These are phyloP conservation scores for Pandemis cinnamomeana DNA, from an alignment of 2,888 invertebrate species.

Conservation along the genomic window DNA sequence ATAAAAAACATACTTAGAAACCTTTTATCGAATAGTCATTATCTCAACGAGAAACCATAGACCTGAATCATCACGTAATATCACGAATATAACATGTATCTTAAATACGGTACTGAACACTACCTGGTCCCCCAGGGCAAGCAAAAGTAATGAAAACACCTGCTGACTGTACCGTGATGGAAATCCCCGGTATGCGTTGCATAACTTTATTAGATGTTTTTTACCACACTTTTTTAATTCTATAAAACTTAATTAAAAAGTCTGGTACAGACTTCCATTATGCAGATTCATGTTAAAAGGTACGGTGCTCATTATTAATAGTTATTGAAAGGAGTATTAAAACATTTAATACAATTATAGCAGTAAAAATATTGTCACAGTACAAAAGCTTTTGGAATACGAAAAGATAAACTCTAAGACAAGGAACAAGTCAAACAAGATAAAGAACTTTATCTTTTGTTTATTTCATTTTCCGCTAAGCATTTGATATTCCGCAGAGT, in stretches of 20 bases:
- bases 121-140: conserved; percentile 10
- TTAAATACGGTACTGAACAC: conserved; percentile 8
- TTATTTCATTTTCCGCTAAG: conserved; percentile 2
- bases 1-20: not conserved
- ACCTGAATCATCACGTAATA: not conserved
- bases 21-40: not conserved
- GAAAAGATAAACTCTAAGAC: not conserved
- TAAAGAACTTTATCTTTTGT: not conserved
- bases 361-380: not conserved
- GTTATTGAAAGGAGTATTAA: conserved; percentile 3
- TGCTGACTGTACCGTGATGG: conserved; percentile 8
- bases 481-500: not conserved
- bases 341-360: not conserved
- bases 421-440: not conserved
- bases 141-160: conserved; percentile 29
- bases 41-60: not conserved
- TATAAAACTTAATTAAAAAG: conserved; percentile 32
- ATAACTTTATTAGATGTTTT: conserved; percentile 22
- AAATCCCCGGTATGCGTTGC: not conserved
- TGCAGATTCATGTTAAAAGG: conserved; percentile 10
- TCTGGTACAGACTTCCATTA: conserved; percentile 13
- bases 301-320: not conserved
- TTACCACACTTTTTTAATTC: conserved; percentile 19
- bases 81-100: not conserved
- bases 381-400: not conserved